phyloP scores from a whole-genome alignment of 2,888 invertebrate species.

The Zaprionus lineosus region DNA sequence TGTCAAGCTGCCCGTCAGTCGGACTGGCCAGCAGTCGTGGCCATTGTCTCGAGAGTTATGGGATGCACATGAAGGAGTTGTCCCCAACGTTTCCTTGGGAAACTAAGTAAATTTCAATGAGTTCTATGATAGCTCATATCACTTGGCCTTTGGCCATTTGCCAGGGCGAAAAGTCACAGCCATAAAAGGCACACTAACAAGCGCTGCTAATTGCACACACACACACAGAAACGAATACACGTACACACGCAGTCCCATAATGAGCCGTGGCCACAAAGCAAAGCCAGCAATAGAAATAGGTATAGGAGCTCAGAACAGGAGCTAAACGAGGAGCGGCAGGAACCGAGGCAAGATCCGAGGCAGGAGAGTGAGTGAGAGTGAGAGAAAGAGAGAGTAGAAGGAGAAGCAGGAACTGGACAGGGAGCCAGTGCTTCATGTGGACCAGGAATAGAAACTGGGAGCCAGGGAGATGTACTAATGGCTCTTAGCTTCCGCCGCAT shows the following conservation, averaged over 20 bases:
- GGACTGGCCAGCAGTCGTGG: slow-evolving; percentile 6
- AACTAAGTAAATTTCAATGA: slow-evolving; percentile 70
- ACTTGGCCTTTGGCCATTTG: slow-evolving; percentile 66
- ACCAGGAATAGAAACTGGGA: slow-evolving; percentile 3
- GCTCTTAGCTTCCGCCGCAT: slow-evolving; percentile 72
- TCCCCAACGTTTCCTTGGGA: slow-evolving; percentile 9
- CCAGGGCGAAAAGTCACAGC: slow-evolving; percentile 38
- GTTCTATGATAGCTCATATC: slow-evolving; percentile 69
- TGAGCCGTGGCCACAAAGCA: slow-evolving; percentile 77
- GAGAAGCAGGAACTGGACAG: background rate
- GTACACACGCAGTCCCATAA: slow-evolving; percentile 48
- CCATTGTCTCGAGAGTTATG: slow-evolving; percentile 51
- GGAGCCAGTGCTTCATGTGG: background rate
- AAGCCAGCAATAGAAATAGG: slow-evolving; percentile 54
- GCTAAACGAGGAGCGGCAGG: background rate
- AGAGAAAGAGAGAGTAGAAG: slow-evolving; percentile 29
- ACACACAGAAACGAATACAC: slow-evolving; percentile 15
- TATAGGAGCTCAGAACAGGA: slow-evolving; percentile 3
- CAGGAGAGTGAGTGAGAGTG: slow-evolving; percentile 7
- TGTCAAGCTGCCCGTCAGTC: slow-evolving; percentile 50
- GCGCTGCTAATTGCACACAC: slow-evolving; percentile 70
- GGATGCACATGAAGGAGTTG: slow-evolving; percentile 23
- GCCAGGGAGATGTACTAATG: slow-evolving; percentile 58
- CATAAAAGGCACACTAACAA: slow-evolving; percentile 57
- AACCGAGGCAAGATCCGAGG: background rate